Evolutionary conservation across 1,140 invertebrate species (phyloP), one percentile per base, ranked within the genome.

Genomic region (Ceratina japonica): DNA sequence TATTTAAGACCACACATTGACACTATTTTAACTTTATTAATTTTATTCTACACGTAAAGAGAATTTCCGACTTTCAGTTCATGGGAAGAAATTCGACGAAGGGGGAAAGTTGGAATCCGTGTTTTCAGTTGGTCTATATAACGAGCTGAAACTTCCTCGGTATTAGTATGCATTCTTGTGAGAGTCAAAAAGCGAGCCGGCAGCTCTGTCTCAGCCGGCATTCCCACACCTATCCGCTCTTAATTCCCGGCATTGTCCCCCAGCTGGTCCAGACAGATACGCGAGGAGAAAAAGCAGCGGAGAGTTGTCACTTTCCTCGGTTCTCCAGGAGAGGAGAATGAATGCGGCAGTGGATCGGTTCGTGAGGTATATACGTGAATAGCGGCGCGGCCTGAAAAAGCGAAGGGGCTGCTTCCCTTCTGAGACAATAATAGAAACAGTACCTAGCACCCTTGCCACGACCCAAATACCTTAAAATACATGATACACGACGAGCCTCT

Each of bases 351-450:
- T 56, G 62, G 44, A 72, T 84, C 79, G 71, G 70, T 56, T 63
- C 79, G 61, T 82, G 37, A 61, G 73, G 22, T 56, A 13, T 63
- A 37, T 51, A n/a, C n/a, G 15, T 72, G 64, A 75, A 69, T 68
- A 73, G 71, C 27, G 24, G 22, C 27, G 70, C 37, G 59, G 66
- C 16, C 0, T 54, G 4, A 27, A 62, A 77, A 22, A 79, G 58
- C 72, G 56, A 80, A 62, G 82, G 82, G 74, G 37, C 74, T 62
- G 65, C 68, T 37, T 82, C 90, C 88, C 87, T 73, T 87, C 77
- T 87, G 90, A 91, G 90, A 91, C 89, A 91, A 91, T 91, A 91
- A 91, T 91, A 91, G 91, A 91, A 91, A 91, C 91, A 91, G 89
- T 91, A 80, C 78, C 59, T 85, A 20, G 80, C 83, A 81, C 75